Conservation (phyloP, 2,888 invertebrate species). For the Ferdinandea cuprea region DNA sequence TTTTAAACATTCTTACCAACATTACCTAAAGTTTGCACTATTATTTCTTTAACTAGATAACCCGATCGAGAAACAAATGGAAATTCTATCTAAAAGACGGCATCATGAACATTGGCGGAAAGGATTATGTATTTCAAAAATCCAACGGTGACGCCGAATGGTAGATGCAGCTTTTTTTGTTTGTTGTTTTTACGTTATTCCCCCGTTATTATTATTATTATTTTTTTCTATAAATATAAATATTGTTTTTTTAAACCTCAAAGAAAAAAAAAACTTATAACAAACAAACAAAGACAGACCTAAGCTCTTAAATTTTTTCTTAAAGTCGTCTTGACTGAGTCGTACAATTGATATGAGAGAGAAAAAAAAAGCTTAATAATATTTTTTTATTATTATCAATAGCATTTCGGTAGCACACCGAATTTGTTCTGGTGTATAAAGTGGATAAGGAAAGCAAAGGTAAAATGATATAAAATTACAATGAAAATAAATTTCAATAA, state of each 20-base stretch:
- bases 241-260: constrained; percentile 24
- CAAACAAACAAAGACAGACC: constrained; percentile 1
- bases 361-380: constrained; percentile 17
- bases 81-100: constrained; percentile 99
- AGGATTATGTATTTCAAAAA: constrained; percentile 99
- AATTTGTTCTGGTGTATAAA: constrained; percentile 5
- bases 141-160: constrained; percentile 99
- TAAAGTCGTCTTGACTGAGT: constrained; percentile 13
- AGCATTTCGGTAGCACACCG: constrained; percentile 6
- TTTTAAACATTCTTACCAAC: too few species aligned
- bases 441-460: constrained; percentile 25
- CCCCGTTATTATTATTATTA: constrained; percentile 38
- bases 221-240: constrained; percentile 36
- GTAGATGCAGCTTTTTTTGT: constrained; percentile 84
- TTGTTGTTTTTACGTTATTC: constrained; percentile 32
- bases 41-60: constrained; percentile 86
- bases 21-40: background rate
- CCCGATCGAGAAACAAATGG: constrained; percentile 99
- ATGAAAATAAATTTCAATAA: constrained; percentile 10
- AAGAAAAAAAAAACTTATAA: constrained; percentile 21
- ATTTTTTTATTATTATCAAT: constrained; percentile 17
- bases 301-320: constrained; percentile 15
- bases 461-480: constrained; percentile 19
- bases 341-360: constrained; percentile 14
- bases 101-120: constrained; percentile 99